phyloP scores from a whole-genome alignment of 2,797 vertebrate species.

The Tolypeutes matacus region DNA sequence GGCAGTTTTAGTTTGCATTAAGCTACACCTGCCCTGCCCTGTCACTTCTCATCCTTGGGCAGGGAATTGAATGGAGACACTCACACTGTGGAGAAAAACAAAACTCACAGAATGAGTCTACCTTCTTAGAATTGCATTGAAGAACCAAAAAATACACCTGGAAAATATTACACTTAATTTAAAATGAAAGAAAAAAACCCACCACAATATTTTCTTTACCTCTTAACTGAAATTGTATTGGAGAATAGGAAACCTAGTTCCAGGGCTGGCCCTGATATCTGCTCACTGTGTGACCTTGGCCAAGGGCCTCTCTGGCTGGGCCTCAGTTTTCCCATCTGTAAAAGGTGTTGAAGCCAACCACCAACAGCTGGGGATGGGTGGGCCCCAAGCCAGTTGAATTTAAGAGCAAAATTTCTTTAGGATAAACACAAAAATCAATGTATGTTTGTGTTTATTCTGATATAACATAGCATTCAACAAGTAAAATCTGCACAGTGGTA shows the following conservation, averaged over 20 bases:
- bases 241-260: not conserved
- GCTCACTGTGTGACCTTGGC: not conserved
- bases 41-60: not conserved
- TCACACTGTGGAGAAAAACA: not conserved
- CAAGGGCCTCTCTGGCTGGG: not conserved
- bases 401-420: not conserved
- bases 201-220: not conserved
- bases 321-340: not conserved
- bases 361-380: not conserved
- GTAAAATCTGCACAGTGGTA: not conserved
- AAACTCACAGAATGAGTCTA: not conserved
- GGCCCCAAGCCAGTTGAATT: not conserved
- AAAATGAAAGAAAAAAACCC: not conserved
- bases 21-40: not conserved
- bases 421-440: slow-evolving; percentile 37
- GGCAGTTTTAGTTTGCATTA: not conserved
- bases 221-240: not conserved
- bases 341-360: not conserved
- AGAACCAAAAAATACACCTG: not conserved
- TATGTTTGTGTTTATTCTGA: slow-evolving; percentile 58
- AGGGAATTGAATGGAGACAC: not conserved
- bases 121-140: not conserved
- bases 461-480: slow-evolving; percentile 1
- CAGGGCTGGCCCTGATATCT: not conserved
- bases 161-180: not conserved